Percentiles rank a stretch among this genome's conserved stretches.
Evolutionary conservation across 2,797 vertebrate genomes (phyloP).

Genomic region (Anguilla marmorata): DNA sequence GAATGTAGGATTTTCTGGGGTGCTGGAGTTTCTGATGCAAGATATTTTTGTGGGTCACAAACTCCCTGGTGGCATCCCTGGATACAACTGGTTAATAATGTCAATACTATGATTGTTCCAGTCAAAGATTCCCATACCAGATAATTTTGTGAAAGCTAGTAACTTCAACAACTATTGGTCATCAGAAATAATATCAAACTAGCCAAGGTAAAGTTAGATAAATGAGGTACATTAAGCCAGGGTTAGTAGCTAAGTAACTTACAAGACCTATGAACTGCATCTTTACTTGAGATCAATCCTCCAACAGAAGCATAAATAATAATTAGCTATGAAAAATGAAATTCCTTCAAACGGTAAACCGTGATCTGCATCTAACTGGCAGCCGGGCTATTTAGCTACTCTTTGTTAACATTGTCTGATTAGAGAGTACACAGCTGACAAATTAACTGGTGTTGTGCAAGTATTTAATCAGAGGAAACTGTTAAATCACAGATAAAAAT

Average conservation of each 20-base stretch:
- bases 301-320: background rate
- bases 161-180: background rate
- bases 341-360: background rate
- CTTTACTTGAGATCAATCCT: background rate
- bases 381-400: constrained; percentile 7
- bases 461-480: background rate
- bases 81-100: background rate
- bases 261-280: background rate
- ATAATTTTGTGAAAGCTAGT: background rate
- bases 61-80: no score
- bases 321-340: background rate
- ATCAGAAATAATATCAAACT: background rate
- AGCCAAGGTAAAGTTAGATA: background rate
- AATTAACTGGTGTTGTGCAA: background rate
- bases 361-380: background rate
- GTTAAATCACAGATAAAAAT: background rate
- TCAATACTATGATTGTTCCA: background rate
- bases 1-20: no score
- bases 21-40: no score
- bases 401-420: background rate
- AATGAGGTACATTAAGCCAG: background rate
- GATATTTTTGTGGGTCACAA: no score
- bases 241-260: background rate
- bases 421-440: constrained; percentile 33
- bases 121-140: background rate